Conservation (phyloP, 1,140 invertebrate species). For the Drosophila pandora region DNA sequence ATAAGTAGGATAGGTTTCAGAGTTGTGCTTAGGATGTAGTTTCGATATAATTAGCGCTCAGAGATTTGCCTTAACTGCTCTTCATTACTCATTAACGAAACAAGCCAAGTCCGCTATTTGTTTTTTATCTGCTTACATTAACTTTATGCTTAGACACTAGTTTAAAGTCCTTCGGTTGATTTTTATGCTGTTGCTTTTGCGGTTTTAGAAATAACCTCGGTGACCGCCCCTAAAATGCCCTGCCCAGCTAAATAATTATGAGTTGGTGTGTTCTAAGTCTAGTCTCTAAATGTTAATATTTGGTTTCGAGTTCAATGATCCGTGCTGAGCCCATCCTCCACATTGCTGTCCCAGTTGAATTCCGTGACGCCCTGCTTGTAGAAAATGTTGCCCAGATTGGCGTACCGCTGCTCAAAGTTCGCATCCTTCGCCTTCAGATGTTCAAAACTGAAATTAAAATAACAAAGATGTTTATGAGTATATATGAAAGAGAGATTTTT, state of each 20-base stretch:
- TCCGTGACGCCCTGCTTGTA: conserved; percentile 89
- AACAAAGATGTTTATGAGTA: not conserved
- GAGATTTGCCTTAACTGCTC: conserved; percentile 44
- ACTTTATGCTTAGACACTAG: conserved; percentile 71
- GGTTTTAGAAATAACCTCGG: conserved; percentile 19
- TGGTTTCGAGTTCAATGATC: conserved; percentile 81
- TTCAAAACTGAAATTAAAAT: conserved; percentile 87
- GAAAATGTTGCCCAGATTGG: conserved; percentile 90
- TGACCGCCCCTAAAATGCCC: conserved; percentile 22
- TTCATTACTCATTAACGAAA: conserved; percentile 29
- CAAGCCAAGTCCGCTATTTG: conserved; percentile 45
- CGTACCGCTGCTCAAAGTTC: conserved; percentile 91
- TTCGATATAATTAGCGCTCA: conserved; percentile 31
- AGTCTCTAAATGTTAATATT: conserved; percentile 71
- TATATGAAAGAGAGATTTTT: not conserved
- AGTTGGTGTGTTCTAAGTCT: conserved; percentile 40
- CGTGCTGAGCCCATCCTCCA: conserved; percentile 87
- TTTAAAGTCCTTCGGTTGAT: conserved; percentile 77
- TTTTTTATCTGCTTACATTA: conserved; percentile 50
- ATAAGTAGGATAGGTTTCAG: conserved; percentile 16
- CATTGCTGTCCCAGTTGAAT: conserved; percentile 94
- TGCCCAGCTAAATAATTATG: conserved; percentile 38
- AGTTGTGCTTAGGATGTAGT: conserved; percentile 26
- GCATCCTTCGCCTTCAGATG: conserved; percentile 90
- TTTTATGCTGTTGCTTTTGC: conserved; percentile 35